Percentiles rank a stretch among this genome's conserved stretches.
Evolutionary conservation across 2,113 vertebrate genomes (phyloP).

Genomic region (Python bivittatus): DNA sequence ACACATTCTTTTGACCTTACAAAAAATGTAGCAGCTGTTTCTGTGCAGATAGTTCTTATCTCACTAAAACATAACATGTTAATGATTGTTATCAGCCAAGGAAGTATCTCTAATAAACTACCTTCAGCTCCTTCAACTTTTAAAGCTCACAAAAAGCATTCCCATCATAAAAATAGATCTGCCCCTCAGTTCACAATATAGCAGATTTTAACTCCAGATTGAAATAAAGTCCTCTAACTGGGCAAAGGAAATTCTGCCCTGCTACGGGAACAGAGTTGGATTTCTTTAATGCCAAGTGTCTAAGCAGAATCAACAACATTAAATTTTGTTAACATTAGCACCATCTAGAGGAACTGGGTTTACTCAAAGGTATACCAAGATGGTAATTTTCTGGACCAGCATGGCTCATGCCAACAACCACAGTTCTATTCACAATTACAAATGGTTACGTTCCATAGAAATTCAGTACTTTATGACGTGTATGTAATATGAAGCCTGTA

Average conservation of each 20-base stretch:
- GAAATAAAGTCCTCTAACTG: constrained; percentile 34
- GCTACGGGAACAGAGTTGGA: rapidly evolving
- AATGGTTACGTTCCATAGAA: neutral
- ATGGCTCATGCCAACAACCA: neutral
- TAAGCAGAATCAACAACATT: neutral
- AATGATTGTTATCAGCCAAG: constrained; percentile 52
- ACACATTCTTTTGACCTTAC: constrained; percentile 63
- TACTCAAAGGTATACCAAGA: neutral
- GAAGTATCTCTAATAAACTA: constrained; percentile 37
- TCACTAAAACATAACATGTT: constrained; percentile 55
- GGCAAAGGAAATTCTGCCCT: neutral
- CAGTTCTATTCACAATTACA: neutral
- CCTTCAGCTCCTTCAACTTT: constrained; percentile 26
- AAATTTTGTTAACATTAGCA: neutral
- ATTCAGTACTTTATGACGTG: neutral
- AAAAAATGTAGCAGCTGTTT: constrained; percentile 69
- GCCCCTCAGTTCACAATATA: neutral
- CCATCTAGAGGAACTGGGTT: constrained; percentile 20
- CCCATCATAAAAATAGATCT: neutral
- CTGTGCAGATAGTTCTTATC: constrained; percentile 58
- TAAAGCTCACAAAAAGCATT: neutral
- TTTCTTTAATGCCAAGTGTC: neutral
- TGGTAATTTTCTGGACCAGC: neutral
- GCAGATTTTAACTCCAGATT: constrained; percentile 9
- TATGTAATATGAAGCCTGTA: neutral